These are phyloP conservation scores for Idris sp. DNA, from an alignment of 1,140 invertebrate species.

Conservation along the genomic window DNA sequence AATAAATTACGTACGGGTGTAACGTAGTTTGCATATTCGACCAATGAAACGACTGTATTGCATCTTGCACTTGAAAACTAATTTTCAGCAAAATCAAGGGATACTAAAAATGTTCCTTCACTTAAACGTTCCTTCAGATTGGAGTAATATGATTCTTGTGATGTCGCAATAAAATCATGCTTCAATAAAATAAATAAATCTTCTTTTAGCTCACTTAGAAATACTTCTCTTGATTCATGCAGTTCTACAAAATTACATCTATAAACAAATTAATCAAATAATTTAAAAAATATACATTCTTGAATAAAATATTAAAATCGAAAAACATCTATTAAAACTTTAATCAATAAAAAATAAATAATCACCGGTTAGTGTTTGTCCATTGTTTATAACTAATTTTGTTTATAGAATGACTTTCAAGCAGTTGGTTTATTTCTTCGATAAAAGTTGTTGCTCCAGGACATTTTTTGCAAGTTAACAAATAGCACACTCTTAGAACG, in stretches of 20 bases:
- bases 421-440: too few species aligned
- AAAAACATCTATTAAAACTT: too few species aligned
- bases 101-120: slow-evolving; percentile 6
- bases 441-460: too few species aligned
- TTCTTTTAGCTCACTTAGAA: background rate
- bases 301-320: too few species aligned
- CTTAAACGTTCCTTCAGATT: slow-evolving; percentile 6
- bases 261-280: slow-evolving; percentile 17
- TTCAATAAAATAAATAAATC: slow-evolving; percentile 6
- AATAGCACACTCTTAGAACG: too few species aligned
- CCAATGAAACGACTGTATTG: slow-evolving; percentile 8
- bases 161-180: slow-evolving; percentile 26
- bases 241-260: slow-evolving; percentile 25
- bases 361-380: too few species aligned
- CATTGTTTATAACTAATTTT: too few species aligned
- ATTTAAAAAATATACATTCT: too few species aligned
- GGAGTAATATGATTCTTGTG: slow-evolving; percentile 13
- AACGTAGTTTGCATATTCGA: background rate
- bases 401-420: too few species aligned
- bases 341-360: too few species aligned
- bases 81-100: slow-evolving; percentile 29
- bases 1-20: background rate
- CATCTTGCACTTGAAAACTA: slow-evolving; percentile 30
- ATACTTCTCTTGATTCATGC: slow-evolving; percentile 14
- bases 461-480: too few species aligned